Evolutionary conservation across 2,888 invertebrate species (phyloP).

Genomic region (Omphaloscelis lunosa): DNA sequence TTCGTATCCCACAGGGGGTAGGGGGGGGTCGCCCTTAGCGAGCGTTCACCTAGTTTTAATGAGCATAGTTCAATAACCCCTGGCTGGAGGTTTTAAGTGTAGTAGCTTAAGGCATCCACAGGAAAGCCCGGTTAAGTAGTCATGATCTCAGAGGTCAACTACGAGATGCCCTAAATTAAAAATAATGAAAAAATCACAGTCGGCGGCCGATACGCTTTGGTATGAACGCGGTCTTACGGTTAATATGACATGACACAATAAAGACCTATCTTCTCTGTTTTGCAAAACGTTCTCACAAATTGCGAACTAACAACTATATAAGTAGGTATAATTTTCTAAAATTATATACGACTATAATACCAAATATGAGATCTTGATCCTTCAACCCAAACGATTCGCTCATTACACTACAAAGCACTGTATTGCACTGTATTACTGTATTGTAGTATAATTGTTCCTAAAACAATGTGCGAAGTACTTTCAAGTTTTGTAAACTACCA

Average conservation of each 20-base stretch:
- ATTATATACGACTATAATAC: not conserved
- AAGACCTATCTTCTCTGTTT: not conserved
- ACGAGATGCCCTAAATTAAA: too few relatives aligned
- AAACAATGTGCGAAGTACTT: conserved; percentile 22
- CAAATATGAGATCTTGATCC: conserved; percentile 17
- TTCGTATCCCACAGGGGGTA: too few relatives aligned
- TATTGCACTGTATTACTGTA: too few relatives aligned
- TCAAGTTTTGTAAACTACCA: conserved; percentile 27
- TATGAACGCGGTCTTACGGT: not conserved
- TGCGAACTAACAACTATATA: conserved; percentile 15
- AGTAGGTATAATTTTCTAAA: conserved; percentile 26
- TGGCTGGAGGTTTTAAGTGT: too few relatives aligned
- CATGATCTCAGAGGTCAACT: too few relatives aligned
- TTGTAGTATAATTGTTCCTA: too few relatives aligned
- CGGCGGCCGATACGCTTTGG: not conserved
- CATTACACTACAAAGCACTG: conserved; percentile 16
- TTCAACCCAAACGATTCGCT: conserved; percentile 31
- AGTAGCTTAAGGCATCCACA: too few relatives aligned
- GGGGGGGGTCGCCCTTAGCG: too few relatives aligned
- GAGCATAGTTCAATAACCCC: too few relatives aligned
- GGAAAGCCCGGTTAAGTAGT: too few relatives aligned
- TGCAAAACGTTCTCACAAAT: conserved; percentile 11
- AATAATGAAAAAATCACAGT: too few relatives aligned
- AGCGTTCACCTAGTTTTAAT: too few relatives aligned
- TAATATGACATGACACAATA: not conserved